A percentile compares a stretch with the other conserved stretches of the same genome.
phyloP scores from a whole-genome alignment of 2,888 invertebrate genomes.

The Dynastes hyllus region DNA sequence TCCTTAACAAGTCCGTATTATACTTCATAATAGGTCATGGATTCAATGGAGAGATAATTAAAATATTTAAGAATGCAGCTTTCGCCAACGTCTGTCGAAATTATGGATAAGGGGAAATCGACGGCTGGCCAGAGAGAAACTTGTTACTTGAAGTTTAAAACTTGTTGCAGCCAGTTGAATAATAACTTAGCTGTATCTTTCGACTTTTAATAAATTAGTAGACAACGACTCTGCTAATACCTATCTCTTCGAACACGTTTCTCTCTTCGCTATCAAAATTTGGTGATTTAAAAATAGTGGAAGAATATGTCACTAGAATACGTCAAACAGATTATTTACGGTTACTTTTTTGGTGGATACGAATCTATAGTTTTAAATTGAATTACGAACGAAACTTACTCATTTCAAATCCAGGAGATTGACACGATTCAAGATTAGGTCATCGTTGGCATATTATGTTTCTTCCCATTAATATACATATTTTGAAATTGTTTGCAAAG shows the following conservation, averaged over 20 bases:
- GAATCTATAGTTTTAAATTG: too few species aligned
- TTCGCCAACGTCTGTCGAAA: slow-evolving; percentile 47
- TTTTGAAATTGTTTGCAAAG: too few species aligned
- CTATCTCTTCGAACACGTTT: not conserved
- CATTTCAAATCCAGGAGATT: too few species aligned
- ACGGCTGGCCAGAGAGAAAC: slow-evolving; percentile 56
- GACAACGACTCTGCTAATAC: slow-evolving; percentile 48
- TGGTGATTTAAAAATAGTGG: not conserved
- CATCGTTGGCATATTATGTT: too few species aligned
- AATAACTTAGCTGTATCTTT: slow-evolving; percentile 60
- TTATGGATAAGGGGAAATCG: slow-evolving; percentile 58
- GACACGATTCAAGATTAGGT: too few species aligned
- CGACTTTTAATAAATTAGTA: slow-evolving; percentile 51
- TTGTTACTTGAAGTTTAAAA: slow-evolving; percentile 56
- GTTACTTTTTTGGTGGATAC: too few species aligned
- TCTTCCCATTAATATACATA: too few species aligned
- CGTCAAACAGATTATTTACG: not conserved
- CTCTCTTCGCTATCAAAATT: not conserved
- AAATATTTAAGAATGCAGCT: slow-evolving; percentile 47
- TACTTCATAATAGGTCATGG: slow-evolving; percentile 24
- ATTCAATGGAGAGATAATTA: slow-evolving; percentile 42
- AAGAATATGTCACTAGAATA: not conserved
- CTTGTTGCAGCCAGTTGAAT: slow-evolving; percentile 57
- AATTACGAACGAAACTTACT: too few species aligned
- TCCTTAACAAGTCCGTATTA: slow-evolving; percentile 36